Base-by-base conservation (phyloP, 2,888 invertebrate species). In the Choreutis nemorana region DNA sequence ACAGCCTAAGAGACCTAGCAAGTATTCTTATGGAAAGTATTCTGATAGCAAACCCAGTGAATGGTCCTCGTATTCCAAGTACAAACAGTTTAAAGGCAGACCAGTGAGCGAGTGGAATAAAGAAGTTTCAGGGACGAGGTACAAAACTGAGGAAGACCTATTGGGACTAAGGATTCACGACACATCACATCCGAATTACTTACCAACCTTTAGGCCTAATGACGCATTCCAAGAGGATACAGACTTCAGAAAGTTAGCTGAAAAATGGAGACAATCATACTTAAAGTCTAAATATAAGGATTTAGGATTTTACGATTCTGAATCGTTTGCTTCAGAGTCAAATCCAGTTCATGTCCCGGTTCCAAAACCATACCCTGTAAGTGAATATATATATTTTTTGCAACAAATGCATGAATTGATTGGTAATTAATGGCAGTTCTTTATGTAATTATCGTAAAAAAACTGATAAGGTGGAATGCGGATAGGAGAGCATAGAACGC, bases 331-430 rank as follows among this genome's bases (percentile, higher is more conserved):
- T 35, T 59, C 72, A n/a, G 68, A 75, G 38, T 35, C 52, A 9
- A 72, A 63, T 38, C 57, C 67, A 9, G 45, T 60, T 30, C 73
- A 72, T 31, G 65, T 75, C 33, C 68, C 73, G 9, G 47, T 68
- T 41, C 61, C 71, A 29, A 75, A 65, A 45, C 75, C 75, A 23
- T 77, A 73, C 49, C 57, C 71, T 57, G 78, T 78, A 55, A 77
- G 77, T 53, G 23, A 16, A 25, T 11, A 27, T 34, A 18, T 14
- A 26, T 29, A 29, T 34, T 10, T 28, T 39, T 36, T 35, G 37
- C 30, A 35, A 18, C 39, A 33, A 35, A 30, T 37, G 36, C 35
- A 34, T 41, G 42, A 35, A 30, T 33, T 31, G 30, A 29, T 21
- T 29, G 32, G 31, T 36, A 33, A 36, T 30, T 31, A 34, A 33